Evolutionary conservation across 2,113 vertebrate genomes (phyloP), one percentile per base, ranked within the genome.

Genomic region (Candoia aspera): DNA sequence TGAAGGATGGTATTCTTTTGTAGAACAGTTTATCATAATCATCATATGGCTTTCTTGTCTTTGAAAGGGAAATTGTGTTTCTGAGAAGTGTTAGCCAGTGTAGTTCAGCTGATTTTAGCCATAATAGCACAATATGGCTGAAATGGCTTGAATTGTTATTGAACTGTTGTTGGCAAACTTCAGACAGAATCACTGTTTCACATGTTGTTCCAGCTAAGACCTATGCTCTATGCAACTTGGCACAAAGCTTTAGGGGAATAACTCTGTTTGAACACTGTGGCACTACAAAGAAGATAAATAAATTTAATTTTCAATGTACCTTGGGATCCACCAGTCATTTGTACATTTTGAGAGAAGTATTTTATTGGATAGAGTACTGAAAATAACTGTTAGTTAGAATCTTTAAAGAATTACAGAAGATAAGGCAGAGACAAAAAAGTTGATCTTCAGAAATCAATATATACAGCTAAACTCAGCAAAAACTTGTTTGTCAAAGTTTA

Each of bases 191-290:
- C 46, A 49, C 46, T 49, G 46, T 49, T 49, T 49, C 46, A 49
- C 46, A 49, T 49, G 46, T 49, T 49, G 46, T 49, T 49, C 46
- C 46, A 49, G 46, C 46, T 49, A 49, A 49, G 46, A 49, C 46
- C 46, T 49, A 49, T 3, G 46, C 46, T 49, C 46, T 49, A 49
- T 49, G 46, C 46, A 49, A 3, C 46, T 49, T 64, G 24, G 60
- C 60, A 64, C 60, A 64, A 64, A 49, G 46, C 93, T 0, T 13
- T 33, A 46, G 46, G 13, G 37, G 8, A 24, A 24, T 42, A 49
- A 3, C 9, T 2, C 0, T 23, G 1, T 57, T 12, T 0, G 15
- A 49, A 2, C 4, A 24, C 0, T 64, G 64, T 90, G 6, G 42
- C 3, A 91, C n/a, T n/a, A n/a, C n/a, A n/a, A n/a, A n/a, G n/a